Conservation (phyloP, 2,113 vertebrate genomes). For the Aspiorhynchus laticeps region DNA sequence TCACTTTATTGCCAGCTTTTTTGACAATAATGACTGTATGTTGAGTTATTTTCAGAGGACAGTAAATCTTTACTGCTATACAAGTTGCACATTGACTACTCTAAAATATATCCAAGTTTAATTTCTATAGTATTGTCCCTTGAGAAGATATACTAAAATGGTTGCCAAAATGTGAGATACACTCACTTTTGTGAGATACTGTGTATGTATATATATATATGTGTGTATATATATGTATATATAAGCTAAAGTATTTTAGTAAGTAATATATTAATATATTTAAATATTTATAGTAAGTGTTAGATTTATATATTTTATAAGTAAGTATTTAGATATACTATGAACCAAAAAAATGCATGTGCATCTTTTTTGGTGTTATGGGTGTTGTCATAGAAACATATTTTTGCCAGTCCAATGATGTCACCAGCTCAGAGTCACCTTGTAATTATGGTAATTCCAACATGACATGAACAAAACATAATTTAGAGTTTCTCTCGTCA, state of each 20-base stretch:
- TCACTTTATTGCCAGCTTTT: too few species aligned
- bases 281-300: background rate
- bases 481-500: conserved; percentile 1
- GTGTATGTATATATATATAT: too few species aligned
- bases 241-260: background rate
- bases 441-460: conserved; percentile 19
- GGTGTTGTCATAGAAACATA: conserved; percentile 2
- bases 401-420: background rate
- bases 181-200: too few species aligned
- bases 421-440: background rate
- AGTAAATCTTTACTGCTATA: too few species aligned
- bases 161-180: too few species aligned
- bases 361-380: background rate
- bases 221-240: too few species aligned
- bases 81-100: too few species aligned
- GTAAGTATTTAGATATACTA: background rate
- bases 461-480: background rate
- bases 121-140: too few species aligned
- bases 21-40: too few species aligned
- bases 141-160: too few species aligned
- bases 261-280: background rate
- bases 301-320: background rate
- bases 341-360: background rate
- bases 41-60: too few species aligned
- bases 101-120: too few species aligned